Percentiles rank a stretch among this genome's conserved stretches.
These are phyloP conservation scores for Lophochroa leadbeateri DNA, from an alignment of 2,113 vertebrate genomes.

Conservation along the genomic window DNA sequence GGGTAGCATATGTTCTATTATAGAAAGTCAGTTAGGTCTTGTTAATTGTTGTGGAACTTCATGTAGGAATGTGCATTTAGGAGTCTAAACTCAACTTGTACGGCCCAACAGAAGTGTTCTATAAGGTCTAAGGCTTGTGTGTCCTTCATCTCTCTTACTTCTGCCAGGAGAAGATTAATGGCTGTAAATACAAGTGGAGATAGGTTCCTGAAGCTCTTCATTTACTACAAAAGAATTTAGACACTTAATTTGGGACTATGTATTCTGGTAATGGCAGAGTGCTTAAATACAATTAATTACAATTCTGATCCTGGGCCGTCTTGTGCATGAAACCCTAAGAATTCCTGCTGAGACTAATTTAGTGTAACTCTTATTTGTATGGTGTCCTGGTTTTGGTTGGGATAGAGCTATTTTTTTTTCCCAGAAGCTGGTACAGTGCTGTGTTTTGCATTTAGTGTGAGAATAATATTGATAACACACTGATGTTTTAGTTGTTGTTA, in stretches of 20 bases:
- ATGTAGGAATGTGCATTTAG: background rate
- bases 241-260: background rate
- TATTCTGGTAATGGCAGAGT: background rate
- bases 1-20: background rate
- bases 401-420: background rate
- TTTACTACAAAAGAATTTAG: background rate
- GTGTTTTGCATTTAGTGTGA: background rate
- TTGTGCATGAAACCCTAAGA: background rate
- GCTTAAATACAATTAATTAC: background rate
- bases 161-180: slow-evolving; percentile 4
- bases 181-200: background rate
- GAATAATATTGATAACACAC: background rate
- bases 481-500: background rate
- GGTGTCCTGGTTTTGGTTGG: background rate
- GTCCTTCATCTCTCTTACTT: background rate
- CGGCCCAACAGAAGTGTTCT: background rate
- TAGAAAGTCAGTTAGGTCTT: background rate
- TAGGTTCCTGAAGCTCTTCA: background rate
- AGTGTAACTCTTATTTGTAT: background rate
- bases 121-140: background rate
- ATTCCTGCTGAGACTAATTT: background rate
- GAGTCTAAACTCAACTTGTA: background rate
- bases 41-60: background rate
- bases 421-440: background rate
- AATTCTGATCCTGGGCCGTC: background rate